phyloP scores from a whole-genome alignment of 2,113 vertebrate genomes.

The Acrocephalus kingi region DNA sequence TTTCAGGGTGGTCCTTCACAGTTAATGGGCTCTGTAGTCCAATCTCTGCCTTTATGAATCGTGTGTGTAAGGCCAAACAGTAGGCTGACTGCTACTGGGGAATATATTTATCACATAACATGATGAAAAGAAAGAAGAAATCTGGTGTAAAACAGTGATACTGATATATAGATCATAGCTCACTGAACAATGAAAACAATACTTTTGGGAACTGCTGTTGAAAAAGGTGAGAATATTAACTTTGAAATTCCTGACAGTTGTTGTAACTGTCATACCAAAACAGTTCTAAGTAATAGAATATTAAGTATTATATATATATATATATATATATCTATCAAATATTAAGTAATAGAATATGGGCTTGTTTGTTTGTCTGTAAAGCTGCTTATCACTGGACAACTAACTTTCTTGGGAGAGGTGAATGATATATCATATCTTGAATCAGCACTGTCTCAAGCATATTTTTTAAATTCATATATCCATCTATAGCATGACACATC shows the following conservation, averaged over 20 bases:
- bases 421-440: not conserved
- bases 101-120: not conserved
- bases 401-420: not conserved
- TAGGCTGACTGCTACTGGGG: not conserved
- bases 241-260: not conserved
- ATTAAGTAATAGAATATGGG: not conserved
- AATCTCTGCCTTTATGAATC: rapidly evolving
- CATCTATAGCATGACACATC: not conserved
- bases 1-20: rapidly evolving
- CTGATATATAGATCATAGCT: not conserved
- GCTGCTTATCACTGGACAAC: not conserved
- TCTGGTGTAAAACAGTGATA: not conserved
- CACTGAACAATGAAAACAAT: not conserved
- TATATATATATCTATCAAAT: too few relatives aligned
- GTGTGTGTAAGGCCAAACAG: not conserved
- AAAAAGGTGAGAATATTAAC: not conserved
- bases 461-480: not conserved
- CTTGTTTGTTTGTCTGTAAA: not conserved
- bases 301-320: too few relatives aligned
- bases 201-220: not conserved
- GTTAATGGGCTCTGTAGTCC: not conserved
- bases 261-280: not conserved
- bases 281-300: not conserved
- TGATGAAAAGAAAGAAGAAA: not conserved
- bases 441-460: not conserved